Conservation (phyloP, 2,888 invertebrate species). For the Cephus runcator region DNA sequence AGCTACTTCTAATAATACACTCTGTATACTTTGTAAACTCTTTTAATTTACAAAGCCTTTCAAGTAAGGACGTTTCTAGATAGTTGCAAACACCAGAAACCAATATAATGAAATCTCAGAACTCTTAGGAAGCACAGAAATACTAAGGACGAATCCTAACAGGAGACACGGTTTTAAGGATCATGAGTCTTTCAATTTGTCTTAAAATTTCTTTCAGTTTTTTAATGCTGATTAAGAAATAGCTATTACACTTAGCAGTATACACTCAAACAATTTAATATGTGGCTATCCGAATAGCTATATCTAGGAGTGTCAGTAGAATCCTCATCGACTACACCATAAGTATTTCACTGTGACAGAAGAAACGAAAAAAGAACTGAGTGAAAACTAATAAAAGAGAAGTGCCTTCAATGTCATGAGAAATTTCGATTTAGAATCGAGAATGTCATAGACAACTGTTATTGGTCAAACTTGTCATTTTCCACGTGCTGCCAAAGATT, state of each 20-base stretch:
- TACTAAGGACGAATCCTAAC: neutral
- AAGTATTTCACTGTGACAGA: neutral
- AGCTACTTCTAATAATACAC: neutral
- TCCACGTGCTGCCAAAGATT: slow-evolving; percentile 39
- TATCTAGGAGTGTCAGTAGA: neutral
- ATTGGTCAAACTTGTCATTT: slow-evolving; percentile 63
- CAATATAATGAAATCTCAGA: neutral
- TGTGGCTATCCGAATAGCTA: neutral
- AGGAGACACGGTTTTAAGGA: neutral
- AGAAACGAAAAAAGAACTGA: neutral
- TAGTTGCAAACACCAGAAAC: neutral
- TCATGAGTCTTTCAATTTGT: neutral
- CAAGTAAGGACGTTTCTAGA: neutral
- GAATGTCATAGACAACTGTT: slow-evolving; percentile 50
- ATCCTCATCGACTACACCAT: neutral
- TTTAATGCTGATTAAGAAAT: too few species aligned
- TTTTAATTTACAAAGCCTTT: neutral
- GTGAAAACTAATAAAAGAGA: neutral
- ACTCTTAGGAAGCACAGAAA: neutral
- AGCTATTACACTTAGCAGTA: too few species aligned
- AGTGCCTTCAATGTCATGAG: neutral
- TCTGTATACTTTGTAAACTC: neutral
- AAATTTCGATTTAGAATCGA: slow-evolving; percentile 17
- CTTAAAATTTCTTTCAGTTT: neutral
- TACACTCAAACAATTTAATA: too few species aligned